Base-by-base conservation (phyloP, 2,888 invertebrate species). In the Dicyrtoma fusca region DNA sequence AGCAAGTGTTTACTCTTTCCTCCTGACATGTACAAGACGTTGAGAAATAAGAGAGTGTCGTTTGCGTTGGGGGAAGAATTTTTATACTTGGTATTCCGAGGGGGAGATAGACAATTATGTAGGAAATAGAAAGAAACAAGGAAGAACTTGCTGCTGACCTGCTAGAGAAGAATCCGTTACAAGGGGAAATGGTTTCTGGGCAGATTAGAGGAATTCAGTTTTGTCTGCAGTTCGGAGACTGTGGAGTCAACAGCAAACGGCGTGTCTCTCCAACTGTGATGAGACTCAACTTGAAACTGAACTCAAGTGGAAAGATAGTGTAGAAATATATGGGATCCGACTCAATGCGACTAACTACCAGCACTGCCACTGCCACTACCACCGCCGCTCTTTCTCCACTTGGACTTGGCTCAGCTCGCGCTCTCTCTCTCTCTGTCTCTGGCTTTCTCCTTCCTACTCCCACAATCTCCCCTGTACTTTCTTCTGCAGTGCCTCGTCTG, bases 221-320 rank as follows among this genome's bases (percentile, higher is more conserved):
- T 49, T 11, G 17, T 10, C 34, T 61, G 42, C 8, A 11, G 47
- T 34, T 34, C 34, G 34, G 34, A 34, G 34, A 34, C 4, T 8
- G 21, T 4, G 1, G n/a, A 21, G 47, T 14, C 21, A 47, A 47
- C 21, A 63, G 47, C 47, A 23, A 57, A 34, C 34, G 14, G 25
- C 21, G 63, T 63, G 47, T 63, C 63, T 34, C 64, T 49, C 49
- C 47, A 64, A 64, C 64, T 49, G 61, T 61, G 34, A 34, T 47
- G 64, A 49, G 45, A 47, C 64, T 63, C n/a, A 10, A 63, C 14
- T 45, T 45, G 49, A 64, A 49, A 57, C 57, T 57, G 57, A 57
- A 25, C 49, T 49, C 6, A 49, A 64, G 64, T 64, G 64, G 25
- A 19, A 64, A 64, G 64, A 26, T 23, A 34, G 49, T 45, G 23